Base-by-base conservation (phyloP, 2,113 vertebrate species). In the Pteronura brasiliensis region DNA sequence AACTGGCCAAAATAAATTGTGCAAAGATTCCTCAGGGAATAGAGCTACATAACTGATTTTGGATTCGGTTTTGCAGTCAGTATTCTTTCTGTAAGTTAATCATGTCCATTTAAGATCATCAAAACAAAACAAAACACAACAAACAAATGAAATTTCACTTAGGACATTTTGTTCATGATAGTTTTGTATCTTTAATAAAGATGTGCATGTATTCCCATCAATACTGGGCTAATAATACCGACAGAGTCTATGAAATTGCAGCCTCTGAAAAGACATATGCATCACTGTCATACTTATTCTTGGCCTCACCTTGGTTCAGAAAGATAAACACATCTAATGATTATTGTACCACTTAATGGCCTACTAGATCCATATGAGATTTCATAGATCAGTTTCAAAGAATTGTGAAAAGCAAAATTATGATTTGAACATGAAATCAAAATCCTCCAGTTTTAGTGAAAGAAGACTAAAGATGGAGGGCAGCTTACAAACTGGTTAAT, bases 1-100 rank as follows among this genome's bases (percentile, higher is more conserved):
- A 91, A 92, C 20, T 81, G 61, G 72, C 87, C 89, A 95, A 95
- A 95, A 87, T 72, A 97, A 98, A 95, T 83, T 89, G 34, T 94
- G 39, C 55, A 79, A 85, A 71, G 18, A 36, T 67, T 88, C 82
- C 49, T 86, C 63, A 76, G 91, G 69, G 86, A 88, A 96, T 52
- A 85, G 61, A 88, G 36, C 79, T 90, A 49, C 55, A 71, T 84
- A 67, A 82, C n/a, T 88, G 84, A 95, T 47, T 85, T 15, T 52
- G 91, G 29, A 85, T 88, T 87, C 7, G 77, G 76, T 95, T 95
- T 98, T 96, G 85, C 23, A 59, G 47, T 36, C n/a, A 49, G 49
- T 85, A 42, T 84, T 93, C 47, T 63, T 84, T 95, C 92, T 87
- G 18, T 69, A 95, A 95, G 80, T 92, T 97, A 93, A 88, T 87